Base-by-base conservation (phyloP, 2,888 invertebrate species). In the Flexamia atlantica region DNA sequence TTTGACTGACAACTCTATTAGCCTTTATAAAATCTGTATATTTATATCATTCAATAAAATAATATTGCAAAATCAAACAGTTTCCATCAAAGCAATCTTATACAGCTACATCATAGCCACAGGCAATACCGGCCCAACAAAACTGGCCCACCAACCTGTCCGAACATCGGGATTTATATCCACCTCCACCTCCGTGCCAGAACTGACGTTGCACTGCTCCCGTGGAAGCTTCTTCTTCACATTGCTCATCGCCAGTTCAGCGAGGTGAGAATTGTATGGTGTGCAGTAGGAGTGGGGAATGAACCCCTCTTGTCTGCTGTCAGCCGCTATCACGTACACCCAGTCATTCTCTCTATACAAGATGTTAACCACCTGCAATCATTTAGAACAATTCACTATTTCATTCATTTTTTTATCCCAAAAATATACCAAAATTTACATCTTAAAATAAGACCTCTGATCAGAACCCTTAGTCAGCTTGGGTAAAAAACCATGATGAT, bases 301-400 rank as follows among this genome's bases (percentile, higher is more conserved):
- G 89, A 98, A 98, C 0, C 98, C 98, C 90, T 98, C 98, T 89
- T 96, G 94, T 81, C 97, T 92, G 23, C 97, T 96, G 88, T 97
- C 97, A 72, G 97, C 95, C 1, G 97, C 95, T 89, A 98, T 97
- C 0, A 98, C 98, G 91, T 98, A 98, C 10, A 98, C 97, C 98
- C 98, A 98, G 90, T 98, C 98, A 89, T 98, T 98, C 90, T 98
- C 98, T 87, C 97, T 93, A 90, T 98, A 98, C 85, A 98, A 91
- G 85, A 98, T 95, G 91, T 97, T 97, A n/a, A 98, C 98, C 89
- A 97, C 94, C 93, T 94, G 89, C 60, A 90, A 90, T 86, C 79
- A 84, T 40, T 50, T 9, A n/a, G n/a, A n/a, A 53, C 53, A 53
- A 23, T 53, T 36, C 36, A 4, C 36, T 7, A 36, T 36, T 36